Conservation (phyloP, 2,888 invertebrate species). For the Dendrolimus pini region DNA sequence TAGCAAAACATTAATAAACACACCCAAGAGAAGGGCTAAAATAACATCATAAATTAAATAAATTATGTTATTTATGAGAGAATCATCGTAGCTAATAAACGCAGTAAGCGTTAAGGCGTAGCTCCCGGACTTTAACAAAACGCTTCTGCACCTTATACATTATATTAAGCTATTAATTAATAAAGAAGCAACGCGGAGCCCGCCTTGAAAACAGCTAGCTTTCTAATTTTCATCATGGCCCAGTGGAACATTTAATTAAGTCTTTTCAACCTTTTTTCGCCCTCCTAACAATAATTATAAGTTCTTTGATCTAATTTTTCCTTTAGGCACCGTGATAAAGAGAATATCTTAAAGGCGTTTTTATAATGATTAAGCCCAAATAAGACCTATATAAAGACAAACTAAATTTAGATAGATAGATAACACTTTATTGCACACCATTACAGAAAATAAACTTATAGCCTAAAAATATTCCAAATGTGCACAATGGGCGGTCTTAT, state of each 20-base stretch:
- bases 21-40: not conserved
- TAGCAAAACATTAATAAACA: slow-evolving; percentile 8
- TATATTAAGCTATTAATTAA: slow-evolving; percentile 40
- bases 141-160: slow-evolving; percentile 20
- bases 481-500: no score
- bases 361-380: no score
- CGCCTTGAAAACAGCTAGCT: slow-evolving; percentile 28
- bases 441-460: no score
- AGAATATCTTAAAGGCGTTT: no score
- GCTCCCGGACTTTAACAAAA: slow-evolving; percentile 11
- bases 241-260: slow-evolving; percentile 39
- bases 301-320: slow-evolving; percentile 39
- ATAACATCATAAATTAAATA: slow-evolving; percentile 5
- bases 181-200: slow-evolving; percentile 20
- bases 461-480: no score
- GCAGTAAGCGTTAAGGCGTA: slow-evolving; percentile 3
- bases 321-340: not conserved
- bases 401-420: no score
- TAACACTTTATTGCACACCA: no score
- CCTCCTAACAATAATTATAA: slow-evolving; percentile 36
- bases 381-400: no score
- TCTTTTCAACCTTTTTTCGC: slow-evolving; percentile 21
- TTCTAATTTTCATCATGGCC: slow-evolving; percentile 33
- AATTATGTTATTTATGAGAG: slow-evolving; percentile 9
- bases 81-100: slow-evolving; percentile 13